A percentile compares a stretch with the other conserved stretches of the same genome.
Evolutionary conservation across 2,113 vertebrate species (phyloP).

Genomic region (Baryphthengus martii): DNA sequence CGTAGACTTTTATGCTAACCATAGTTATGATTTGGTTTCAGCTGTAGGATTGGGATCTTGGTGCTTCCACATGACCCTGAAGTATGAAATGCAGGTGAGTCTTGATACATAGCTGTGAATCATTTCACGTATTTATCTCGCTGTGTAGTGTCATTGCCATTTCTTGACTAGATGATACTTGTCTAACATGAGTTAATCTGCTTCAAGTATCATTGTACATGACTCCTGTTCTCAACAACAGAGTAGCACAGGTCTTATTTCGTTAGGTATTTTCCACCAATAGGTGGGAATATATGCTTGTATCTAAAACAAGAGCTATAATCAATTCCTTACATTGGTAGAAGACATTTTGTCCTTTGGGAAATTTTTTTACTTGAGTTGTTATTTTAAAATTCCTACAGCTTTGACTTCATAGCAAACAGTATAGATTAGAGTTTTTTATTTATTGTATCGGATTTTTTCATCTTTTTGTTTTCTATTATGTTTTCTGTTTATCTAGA

Average conservation of each 20-base stretch:
- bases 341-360: neutral
- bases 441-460: neutral
- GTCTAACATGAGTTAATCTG: neutral
- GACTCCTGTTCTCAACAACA: neutral
- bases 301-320: neutral
- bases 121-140: neutral
- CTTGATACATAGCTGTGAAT: neutral
- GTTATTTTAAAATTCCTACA: neutral
- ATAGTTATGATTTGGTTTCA: conserved; percentile 74
- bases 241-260: neutral
- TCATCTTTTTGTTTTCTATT: neutral
- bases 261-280: neutral
- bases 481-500: neutral
- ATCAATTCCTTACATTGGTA: neutral
- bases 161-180: neutral
- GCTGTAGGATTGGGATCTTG: conserved; percentile 96
- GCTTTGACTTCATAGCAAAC: neutral
- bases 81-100: conserved; percentile 98
- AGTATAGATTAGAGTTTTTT: neutral
- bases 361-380: neutral
- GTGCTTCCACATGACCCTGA: conserved; percentile 99
- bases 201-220: neutral
- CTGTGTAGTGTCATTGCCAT: neutral
- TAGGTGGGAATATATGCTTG: neutral
- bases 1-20: neutral